Conservation (phyloP, 2,888 invertebrate species). For the Orthosia gracilis region DNA sequence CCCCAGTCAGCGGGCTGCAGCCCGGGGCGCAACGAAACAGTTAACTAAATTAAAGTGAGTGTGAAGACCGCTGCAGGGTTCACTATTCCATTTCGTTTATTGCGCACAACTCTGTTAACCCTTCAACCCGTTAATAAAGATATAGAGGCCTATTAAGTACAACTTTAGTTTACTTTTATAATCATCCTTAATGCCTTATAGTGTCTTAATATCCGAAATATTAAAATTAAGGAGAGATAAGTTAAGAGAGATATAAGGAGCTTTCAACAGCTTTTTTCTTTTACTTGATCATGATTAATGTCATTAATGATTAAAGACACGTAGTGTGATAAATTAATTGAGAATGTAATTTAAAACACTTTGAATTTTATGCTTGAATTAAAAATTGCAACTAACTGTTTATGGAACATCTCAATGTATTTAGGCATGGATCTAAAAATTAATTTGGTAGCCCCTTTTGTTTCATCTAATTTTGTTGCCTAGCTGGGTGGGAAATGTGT, state of each 20-base stretch:
- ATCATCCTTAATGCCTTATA: slow-evolving; percentile 70
- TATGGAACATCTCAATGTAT: not conserved
- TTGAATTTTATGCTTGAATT: not conserved
- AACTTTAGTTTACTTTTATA: slow-evolving; percentile 78
- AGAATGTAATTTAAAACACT: not conserved
- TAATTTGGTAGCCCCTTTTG: not conserved
- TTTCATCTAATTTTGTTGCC: not conserved
- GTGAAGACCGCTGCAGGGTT: slow-evolving; percentile 90
- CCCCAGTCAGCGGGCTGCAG: slow-evolving; percentile 79
- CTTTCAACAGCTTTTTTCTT: slow-evolving; percentile 6
- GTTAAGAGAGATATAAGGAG: slow-evolving; percentile 15
- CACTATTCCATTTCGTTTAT: slow-evolving; percentile 91
- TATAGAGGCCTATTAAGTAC: slow-evolving; percentile 88
- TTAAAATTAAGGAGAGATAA: no score
- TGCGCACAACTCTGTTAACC: slow-evolving; percentile 88
- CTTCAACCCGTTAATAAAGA: slow-evolving; percentile 88
- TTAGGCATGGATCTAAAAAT: not conserved
- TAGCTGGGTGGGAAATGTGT: not conserved
- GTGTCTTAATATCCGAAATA: slow-evolving; percentile 53
- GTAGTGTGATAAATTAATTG: slow-evolving; percentile 5
- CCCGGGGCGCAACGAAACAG: slow-evolving; percentile 88
- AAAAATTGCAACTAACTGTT: not conserved
- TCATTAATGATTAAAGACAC: not conserved
- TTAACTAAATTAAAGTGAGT: slow-evolving; percentile 91
- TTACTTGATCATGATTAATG: slow-evolving; percentile 12